Conservation (phyloP, 2,797 vertebrate species). For the Megalops cyprinoides region DNA sequence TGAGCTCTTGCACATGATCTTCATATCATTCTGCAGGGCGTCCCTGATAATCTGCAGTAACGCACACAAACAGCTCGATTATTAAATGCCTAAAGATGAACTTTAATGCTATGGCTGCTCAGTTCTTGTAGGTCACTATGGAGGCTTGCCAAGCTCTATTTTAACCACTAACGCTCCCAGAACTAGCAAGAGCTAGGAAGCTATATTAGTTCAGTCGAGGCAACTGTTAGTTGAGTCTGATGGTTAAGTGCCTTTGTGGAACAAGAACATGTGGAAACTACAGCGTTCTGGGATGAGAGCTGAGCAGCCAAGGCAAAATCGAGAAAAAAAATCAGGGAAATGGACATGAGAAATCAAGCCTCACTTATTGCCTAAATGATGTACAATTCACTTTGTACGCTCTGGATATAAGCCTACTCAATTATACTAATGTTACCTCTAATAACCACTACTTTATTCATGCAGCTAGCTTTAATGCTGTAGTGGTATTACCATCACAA, state of each 20-base stretch:
- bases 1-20: slow-evolving; percentile 88
- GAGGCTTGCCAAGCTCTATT: background rate
- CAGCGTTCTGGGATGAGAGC: background rate
- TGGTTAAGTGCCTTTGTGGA: slow-evolving; percentile 14
- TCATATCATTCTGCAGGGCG: slow-evolving; percentile 79
- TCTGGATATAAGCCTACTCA: no score
- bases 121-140: background rate
- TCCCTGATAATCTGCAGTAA: slow-evolving; percentile 77
- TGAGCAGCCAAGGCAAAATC: no score
- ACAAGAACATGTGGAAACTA: background rate
- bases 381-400: no score
- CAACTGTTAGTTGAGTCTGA: background rate
- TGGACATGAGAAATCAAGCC: no score
- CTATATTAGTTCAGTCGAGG: background rate
- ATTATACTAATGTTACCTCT: no score
- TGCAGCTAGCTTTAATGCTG: no score
- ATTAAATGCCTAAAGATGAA: background rate
- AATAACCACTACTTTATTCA: no score
- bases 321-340: no score
- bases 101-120: background rate
- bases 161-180: background rate
- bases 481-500: no score
- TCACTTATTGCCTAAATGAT: no score
- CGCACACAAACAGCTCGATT: background rate
- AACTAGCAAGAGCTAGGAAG: background rate